These are phyloP conservation scores for Biston stratarius DNA, from an alignment of 2,888 invertebrate genomes.

Conservation along the genomic window DNA sequence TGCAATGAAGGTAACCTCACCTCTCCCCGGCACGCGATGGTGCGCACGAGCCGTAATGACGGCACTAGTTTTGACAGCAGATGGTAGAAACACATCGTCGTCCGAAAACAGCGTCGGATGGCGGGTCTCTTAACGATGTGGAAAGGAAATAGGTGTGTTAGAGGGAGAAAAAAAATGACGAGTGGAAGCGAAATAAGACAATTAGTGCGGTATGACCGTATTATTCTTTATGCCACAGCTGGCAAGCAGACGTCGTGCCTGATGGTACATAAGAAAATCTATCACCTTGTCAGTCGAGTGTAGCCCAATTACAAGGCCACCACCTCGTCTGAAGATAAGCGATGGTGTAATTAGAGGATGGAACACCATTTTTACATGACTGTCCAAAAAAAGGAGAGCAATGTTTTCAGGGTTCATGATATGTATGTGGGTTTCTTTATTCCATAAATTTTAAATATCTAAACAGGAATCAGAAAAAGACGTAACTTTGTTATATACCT, in stretches of 20 bases:
- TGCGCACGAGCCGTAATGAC: conserved; percentile 47
- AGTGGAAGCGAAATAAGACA: background rate
- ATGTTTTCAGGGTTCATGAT: background rate
- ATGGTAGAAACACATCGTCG: conserved; percentile 69
- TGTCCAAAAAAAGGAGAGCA: too few relatives aligned
- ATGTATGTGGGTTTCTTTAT: background rate
- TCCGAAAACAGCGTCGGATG: conserved; percentile 72
- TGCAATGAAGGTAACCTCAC: conserved; percentile 40
- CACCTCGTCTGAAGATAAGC: too few relatives aligned
- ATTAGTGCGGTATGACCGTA: background rate
- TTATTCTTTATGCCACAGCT: background rate
- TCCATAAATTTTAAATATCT: too few relatives aligned
- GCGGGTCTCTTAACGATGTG: conserved; percentile 44
- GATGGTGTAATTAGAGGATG: too few relatives aligned
- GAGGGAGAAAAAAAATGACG: background rate
- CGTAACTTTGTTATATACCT: too few relatives aligned
- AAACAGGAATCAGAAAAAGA: too few relatives aligned
- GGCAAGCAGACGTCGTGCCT: too few relatives aligned
- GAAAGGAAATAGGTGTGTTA: conserved; percentile 30
- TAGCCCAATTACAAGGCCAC: too few relatives aligned
- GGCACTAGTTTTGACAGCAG: conserved; percentile 24
- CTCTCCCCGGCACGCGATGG: conserved; percentile 52
- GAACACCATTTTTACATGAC: too few relatives aligned
- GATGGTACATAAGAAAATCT: too few relatives aligned
- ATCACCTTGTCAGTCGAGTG: too few relatives aligned